Evolutionary conservation across 2,113 vertebrate genomes (phyloP), one percentile per base, ranked within the genome.

Genomic region (Osmerus eperlanus): DNA sequence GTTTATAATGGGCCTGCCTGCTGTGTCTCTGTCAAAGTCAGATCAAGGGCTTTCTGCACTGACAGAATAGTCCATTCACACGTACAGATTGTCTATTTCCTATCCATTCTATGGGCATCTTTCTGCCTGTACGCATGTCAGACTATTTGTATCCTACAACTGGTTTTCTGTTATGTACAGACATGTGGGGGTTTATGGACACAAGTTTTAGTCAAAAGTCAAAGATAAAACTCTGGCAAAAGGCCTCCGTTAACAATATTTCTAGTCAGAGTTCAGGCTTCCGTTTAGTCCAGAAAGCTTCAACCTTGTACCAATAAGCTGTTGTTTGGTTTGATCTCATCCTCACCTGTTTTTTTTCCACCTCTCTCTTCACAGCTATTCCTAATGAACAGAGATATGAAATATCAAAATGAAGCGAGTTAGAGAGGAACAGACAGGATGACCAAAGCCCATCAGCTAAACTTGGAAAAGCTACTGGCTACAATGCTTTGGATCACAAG

Each of bases 401-500:
- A 47, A 47, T 47, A 47, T 47, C 41, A 5, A 47, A 47, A 47
- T 47, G 41, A 47, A 72, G 61, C 32, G 67, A 54, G 53, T 58
- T 36, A 67, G 36, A 67, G 60, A 68, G 64, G 74, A 73, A 68
- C 73, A 32, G 41, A 52, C 52, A 80, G 66, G 63, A 73, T 74
- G 56, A 76, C 53, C 56, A 82, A 84, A 82, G 74, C 73, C 55
- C 72, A 70, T 68, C 59, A 78, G 54, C 54, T 84, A 76, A 75
- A 73, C 70, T 73, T 60, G 56, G 59, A 78, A 74, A 77, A 72
- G 65, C 84, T 86, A 78, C 36, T 58, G 60, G 80, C 77, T 84
- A 83, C 75, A 76, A 69, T 71, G 84, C 61, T 80, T 75, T 71
- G 68, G 60, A 73, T 79, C 80, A 90, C 89, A 86, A 81, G 71